A percentile compares a stretch with the other conserved stretches of the same genome.
phyloP scores from a whole-genome alignment of 2,113 vertebrate species.

The Silurus asotus region DNA sequence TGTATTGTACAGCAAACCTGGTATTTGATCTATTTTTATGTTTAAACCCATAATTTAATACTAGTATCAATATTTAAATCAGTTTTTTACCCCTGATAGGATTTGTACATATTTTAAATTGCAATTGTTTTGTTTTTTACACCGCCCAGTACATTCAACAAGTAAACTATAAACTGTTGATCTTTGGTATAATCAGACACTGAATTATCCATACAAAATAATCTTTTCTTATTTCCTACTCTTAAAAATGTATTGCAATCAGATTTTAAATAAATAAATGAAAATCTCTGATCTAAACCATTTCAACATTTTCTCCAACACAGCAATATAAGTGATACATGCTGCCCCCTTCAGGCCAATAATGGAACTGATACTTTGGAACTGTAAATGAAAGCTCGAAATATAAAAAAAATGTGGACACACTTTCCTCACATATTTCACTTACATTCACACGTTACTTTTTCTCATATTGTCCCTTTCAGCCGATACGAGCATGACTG shows the following conservation, averaged over 20 bases:
- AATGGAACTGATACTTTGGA: neutral
- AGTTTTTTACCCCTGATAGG: neutral
- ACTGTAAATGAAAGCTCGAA: neutral
- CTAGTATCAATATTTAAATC: no score
- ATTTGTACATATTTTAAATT: neutral
- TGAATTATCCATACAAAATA: no score
- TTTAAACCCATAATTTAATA: neutral
- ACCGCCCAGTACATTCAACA: neutral
- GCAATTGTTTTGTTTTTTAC: neutral
- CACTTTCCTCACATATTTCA: neutral
- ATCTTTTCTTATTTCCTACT: neutral
- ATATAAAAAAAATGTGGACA: neutral
- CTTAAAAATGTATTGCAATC: neutral
- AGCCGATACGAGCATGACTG: no score
- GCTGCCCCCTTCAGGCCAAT: constrained; percentile 74
- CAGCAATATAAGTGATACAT: constrained; percentile 66
- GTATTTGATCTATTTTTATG: neutral
- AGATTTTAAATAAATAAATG: neutral
- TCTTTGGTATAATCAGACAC: neutral
- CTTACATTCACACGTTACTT: neutral
- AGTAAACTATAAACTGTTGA: neutral
- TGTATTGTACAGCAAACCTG: neutral
- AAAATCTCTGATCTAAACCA: neutral
- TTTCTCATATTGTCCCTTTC: neutral
- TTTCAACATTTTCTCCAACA: constrained; percentile 7